Evolutionary conservation across 92 coral and sea anemone genomes (phyloP), one percentile per base, ranked within the genome.

Genomic region (Isaurus tuberculatus): DNA sequence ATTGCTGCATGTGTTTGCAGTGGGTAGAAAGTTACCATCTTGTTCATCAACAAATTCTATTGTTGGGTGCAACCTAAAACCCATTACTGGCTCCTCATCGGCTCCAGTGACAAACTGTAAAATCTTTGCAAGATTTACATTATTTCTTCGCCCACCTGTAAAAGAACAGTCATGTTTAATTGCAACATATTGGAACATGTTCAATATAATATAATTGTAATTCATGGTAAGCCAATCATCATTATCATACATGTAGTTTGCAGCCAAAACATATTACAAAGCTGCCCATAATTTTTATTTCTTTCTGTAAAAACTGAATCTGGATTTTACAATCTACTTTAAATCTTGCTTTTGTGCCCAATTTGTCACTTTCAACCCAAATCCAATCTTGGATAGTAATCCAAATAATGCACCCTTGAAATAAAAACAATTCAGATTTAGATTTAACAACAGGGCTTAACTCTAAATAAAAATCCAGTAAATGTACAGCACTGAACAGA

Each of bases 1-100:
- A 29, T 83, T 82, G 20, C 66, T 87, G 84, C 92, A 85, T 22
- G 92, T 89, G 77, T 61, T 89, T 84, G 91, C 63, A n/a, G 85
- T 88, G 66, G 88, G 91, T 16, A 88, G 46, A 79, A 83, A 88
- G 20, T 66, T 69, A 22, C 83, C 74, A 11, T 15, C 32, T 40
- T 15, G 78, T 49, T 32, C 70, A 55, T 30, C 83, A 85, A 60
- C 30, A 78, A 87, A 87, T 26, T 25, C 34, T 43, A 87, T 28
- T 31, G 83, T 37, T 64, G 91, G 91, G 48, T 83, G 79, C 28
- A 66, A 15, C 51, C 68, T 70, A 64, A 53, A 88, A 66, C 89
- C 89, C 64, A 84, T 75, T 16, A 70, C 68, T 44, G 91, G 91
- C 51, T 84, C 88, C 53, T 88, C 88, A 36, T 88, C 87, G 14